Evolutionary conservation across 2,113 vertebrate species (phyloP).

Genomic region (Microcebus tavaratra): DNA sequence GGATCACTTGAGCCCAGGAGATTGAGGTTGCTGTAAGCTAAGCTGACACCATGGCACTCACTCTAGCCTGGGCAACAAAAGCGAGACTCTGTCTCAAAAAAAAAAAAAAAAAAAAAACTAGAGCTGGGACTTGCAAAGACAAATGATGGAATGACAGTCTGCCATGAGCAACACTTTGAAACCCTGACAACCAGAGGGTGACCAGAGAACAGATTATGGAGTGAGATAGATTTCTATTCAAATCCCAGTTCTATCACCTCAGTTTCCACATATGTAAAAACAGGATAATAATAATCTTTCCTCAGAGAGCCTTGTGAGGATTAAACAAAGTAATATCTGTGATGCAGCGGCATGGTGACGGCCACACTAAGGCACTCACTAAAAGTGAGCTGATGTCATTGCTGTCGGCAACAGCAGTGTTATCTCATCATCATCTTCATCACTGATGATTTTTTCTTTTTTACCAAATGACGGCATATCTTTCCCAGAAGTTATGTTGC

Average conservation of each 20-base stretch:
- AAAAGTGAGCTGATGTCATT: not conserved
- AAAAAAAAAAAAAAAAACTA: no score
- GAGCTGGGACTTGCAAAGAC: not conserved
- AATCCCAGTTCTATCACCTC: not conserved
- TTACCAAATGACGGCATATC: not conserved
- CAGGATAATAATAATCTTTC: not conserved
- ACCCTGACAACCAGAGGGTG: not conserved
- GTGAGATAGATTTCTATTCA: not conserved
- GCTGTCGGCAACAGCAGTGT: not conserved
- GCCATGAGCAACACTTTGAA: not conserved
- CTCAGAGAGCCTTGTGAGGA: not conserved
- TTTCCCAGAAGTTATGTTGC: not conserved
- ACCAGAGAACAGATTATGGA: not conserved
- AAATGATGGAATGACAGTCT: not conserved
- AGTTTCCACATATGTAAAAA: not conserved
- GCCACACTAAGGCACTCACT: no score
- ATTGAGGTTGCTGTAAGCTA: no score
- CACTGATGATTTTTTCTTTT: not conserved
- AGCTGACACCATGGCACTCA: no score
- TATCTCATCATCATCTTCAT: not conserved
- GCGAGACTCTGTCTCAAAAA: no score
- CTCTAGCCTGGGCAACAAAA: no score
- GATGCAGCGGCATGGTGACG: fast-evolving
- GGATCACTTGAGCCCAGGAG: no score
- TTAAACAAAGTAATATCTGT: not conserved